A percentile compares a stretch with the other conserved stretches of the same genome.
Evolutionary conservation across 2,888 invertebrate species (phyloP).

Genomic region (Machimus atricapillus): DNA sequence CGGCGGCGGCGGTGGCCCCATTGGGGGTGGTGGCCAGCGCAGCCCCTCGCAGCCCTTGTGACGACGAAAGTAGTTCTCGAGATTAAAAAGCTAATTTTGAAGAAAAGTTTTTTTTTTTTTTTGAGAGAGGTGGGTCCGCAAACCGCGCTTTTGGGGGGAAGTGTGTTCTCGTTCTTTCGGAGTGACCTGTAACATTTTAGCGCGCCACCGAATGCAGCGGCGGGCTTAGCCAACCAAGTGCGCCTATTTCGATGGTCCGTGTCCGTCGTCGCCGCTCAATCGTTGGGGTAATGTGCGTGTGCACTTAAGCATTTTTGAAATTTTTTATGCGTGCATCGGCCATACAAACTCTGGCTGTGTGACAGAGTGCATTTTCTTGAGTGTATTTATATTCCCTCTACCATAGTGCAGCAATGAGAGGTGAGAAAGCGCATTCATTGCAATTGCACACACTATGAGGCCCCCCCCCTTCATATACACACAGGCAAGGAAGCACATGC

Average conservation of each 20-base stretch:
- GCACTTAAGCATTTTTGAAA: constrained; percentile 30
- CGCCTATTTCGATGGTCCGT: not conserved
- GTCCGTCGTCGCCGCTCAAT: not conserved
- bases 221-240: constrained; percentile 17
- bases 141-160: not conserved
- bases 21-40: not conserved
- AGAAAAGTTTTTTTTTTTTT: not conserved
- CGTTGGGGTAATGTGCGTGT: constrained; percentile 7
- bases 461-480: not conserved
- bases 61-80: constrained; percentile 32
- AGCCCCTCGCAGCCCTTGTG: not conserved
- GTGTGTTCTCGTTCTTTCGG: constrained; percentile 8
- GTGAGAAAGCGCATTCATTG: constrained; percentile 32
- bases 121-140: constrained; percentile 2
- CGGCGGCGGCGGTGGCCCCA: not conserved
- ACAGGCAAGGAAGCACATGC: not conserved
- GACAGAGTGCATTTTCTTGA: not conserved
- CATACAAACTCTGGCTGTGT: not conserved
- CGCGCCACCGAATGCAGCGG: not conserved
- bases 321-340: not conserved
- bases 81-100: constrained; percentile 32
- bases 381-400: not conserved
- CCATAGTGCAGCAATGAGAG: not conserved
- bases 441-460: not conserved
- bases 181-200: constrained; percentile 23